Conservation (phyloP, 2,797 vertebrate genomes). For the Podarcis siculus region DNA sequence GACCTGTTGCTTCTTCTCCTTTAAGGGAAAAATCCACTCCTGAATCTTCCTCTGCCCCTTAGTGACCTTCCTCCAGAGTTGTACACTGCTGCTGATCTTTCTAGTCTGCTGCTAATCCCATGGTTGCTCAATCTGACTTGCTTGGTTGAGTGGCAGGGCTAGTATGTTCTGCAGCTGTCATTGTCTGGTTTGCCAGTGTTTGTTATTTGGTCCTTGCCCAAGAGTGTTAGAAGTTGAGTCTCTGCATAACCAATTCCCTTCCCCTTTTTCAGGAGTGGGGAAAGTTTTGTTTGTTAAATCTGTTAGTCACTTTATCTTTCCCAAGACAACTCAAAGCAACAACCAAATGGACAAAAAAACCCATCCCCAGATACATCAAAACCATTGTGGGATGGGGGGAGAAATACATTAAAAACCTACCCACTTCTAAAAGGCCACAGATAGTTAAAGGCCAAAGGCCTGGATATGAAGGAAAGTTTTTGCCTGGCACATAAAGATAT, state of each 20-base stretch:
- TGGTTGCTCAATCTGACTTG: background rate
- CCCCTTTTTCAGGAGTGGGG: background rate
- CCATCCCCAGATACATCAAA: no score
- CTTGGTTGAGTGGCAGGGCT: background rate
- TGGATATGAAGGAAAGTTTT: no score
- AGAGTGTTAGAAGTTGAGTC: background rate
- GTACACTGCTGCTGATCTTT: background rate
- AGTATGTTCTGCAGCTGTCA: background rate
- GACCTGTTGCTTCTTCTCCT: background rate
- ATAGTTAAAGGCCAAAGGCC: no score
- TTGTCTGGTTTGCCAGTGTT: background rate
- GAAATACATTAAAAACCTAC: no score
- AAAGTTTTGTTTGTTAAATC: no score
- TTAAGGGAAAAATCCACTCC: fast-evolving
- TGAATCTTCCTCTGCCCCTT: background rate
- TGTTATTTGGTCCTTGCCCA: background rate
- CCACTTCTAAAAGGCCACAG: no score
- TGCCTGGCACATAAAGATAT: no score
- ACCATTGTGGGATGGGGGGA: no score
- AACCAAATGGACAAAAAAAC: no score
- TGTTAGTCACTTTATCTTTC: no score
- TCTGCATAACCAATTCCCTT: background rate
- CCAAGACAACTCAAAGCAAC: no score
- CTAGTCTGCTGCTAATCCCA: background rate
- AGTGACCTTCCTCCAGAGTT: background rate